A percentile compares a stretch with the other conserved stretches of the same genome.
Evolutionary conservation across 2,888 invertebrate species (phyloP).

Genomic region (Monoplex corrugatus): DNA sequence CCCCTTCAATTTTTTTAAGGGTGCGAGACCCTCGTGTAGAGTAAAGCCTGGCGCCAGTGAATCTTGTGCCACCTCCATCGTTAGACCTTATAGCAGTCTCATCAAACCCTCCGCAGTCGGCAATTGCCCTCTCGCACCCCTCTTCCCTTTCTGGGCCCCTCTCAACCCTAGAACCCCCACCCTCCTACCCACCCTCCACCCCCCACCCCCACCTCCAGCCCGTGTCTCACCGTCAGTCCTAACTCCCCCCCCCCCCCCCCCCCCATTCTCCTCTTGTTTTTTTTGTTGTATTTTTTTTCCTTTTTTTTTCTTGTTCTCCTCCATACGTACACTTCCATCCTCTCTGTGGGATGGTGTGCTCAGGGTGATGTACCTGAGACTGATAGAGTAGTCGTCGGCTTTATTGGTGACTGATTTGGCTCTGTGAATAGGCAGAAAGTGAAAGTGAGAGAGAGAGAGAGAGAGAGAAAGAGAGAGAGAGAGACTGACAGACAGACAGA

Average conservation of each 20-base stretch:
- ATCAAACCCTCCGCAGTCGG: slow-evolving; percentile 30
- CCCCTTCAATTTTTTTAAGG: not conserved
- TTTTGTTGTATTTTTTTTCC: no score
- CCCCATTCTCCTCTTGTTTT: not conserved
- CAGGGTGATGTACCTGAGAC: no score
- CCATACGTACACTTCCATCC: no score
- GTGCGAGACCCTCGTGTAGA: slow-evolving; percentile 19
- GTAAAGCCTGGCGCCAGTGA: slow-evolving; percentile 6
- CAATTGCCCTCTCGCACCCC: slow-evolving; percentile 30
- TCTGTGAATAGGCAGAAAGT: no score
- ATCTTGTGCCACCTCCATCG: not conserved
- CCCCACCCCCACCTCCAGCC: not conserved
- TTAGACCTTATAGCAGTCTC: slow-evolving; percentile 8
- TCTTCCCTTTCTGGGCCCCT: not conserved
- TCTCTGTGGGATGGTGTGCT: no score
- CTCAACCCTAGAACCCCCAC: not conserved
- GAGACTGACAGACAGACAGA: no score
- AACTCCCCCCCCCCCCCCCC: not conserved
- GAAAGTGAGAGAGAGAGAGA: no score
- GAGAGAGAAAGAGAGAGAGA: no score
- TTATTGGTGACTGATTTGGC: no score
- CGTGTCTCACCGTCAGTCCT: no score
- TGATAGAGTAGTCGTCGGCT: no score
- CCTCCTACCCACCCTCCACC: not conserved
- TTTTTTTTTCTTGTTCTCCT: no score